Conservation (phyloP, 2,797 vertebrate genomes). For the Cossypha niveicapilla region DNA sequence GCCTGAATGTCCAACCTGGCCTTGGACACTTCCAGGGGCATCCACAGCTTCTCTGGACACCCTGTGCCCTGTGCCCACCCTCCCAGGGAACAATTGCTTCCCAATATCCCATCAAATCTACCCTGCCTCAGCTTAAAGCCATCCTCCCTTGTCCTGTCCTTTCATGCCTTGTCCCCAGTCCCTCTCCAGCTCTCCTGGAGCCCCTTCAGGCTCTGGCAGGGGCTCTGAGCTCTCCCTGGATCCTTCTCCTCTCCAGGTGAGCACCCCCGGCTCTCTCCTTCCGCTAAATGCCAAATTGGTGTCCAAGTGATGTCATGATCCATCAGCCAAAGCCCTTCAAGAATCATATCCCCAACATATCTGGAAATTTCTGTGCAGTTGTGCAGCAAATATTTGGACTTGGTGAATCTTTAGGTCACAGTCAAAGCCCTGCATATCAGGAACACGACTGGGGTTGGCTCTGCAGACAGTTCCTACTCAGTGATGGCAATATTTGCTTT, state of each 20-base stretch:
- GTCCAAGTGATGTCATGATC: background rate
- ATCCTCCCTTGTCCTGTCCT: background rate
- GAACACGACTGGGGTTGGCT: background rate
- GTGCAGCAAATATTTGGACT: background rate
- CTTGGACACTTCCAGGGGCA: background rate
- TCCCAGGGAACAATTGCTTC: accelerated
- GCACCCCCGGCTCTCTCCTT: background rate
- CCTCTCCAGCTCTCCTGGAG: background rate
- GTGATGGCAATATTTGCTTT: background rate
- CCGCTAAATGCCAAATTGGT: background rate
- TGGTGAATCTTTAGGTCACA: accelerated
- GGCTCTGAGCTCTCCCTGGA: background rate
- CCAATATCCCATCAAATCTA: background rate
- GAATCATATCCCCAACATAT: accelerated
- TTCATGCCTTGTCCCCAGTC: background rate
- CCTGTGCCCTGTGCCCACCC: background rate
- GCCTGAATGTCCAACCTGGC: background rate
- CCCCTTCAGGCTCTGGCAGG: accelerated
- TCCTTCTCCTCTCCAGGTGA: background rate
- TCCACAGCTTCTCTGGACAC: background rate
- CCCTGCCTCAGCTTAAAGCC: background rate
- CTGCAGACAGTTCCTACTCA: background rate
- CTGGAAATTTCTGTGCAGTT: background rate
- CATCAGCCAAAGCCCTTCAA: background rate
- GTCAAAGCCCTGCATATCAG: accelerated